Conservation (phyloP, 92 coral and sea anemone genomes). For the Palythoa grandis region DNA sequence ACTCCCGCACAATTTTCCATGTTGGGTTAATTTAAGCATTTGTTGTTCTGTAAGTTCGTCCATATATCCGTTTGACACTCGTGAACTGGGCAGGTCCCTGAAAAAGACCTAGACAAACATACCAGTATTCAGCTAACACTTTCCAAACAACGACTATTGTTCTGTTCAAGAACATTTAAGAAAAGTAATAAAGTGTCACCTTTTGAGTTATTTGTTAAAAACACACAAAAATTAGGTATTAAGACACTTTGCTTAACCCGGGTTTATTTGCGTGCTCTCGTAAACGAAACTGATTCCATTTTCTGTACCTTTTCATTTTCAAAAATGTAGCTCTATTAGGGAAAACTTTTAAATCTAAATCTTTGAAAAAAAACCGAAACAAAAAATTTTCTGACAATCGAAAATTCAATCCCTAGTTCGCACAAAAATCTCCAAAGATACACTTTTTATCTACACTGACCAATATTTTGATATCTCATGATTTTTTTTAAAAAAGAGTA, state of each 20-base stretch:
- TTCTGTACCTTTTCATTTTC: not conserved
- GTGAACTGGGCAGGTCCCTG: not conserved
- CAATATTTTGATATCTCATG: no score
- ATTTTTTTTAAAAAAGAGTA: no score
- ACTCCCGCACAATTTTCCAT: not conserved
- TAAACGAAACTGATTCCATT: constrained; percentile 2
- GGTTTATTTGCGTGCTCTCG: not conserved
- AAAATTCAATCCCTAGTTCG: no score
- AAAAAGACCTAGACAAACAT: not conserved
- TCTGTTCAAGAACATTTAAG: not conserved
- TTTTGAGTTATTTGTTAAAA: not conserved
- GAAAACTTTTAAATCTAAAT: not conserved
- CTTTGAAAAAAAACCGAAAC: not conserved
- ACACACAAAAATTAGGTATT: not conserved
- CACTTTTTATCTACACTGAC: no score
- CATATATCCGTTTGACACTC: not conserved
- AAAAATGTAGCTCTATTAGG: not conserved
- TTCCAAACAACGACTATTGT: not conserved
- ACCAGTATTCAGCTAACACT: not conserved
- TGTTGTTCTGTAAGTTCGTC: not conserved
- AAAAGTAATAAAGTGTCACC: not conserved
- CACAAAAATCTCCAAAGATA: no score
- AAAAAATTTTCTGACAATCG: not conserved
- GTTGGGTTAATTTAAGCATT: not conserved
- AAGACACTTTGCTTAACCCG: not conserved